Evolutionary conservation across 2,888 invertebrate species (phyloP).

Genomic region (Latrodectus hesperus): DNA sequence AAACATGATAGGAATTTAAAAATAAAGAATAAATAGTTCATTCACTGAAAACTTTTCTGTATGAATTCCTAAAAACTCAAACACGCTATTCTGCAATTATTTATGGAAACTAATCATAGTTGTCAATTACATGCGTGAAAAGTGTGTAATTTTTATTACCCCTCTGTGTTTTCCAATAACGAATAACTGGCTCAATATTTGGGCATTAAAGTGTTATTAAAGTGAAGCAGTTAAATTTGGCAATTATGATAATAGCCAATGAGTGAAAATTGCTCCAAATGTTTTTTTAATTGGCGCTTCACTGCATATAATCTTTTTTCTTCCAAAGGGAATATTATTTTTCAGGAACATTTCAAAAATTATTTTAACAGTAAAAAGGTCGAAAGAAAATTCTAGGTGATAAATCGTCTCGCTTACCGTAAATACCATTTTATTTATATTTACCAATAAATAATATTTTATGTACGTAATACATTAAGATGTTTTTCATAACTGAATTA

Average conservation of each 20-base stretch:
- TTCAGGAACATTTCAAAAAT: too few relatives aligned
- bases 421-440: too few relatives aligned
- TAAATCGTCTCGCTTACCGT: too few relatives aligned
- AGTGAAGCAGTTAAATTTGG: slow-evolving; percentile 44
- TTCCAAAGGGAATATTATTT: too few relatives aligned
- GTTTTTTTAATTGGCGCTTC: slow-evolving; percentile 50
- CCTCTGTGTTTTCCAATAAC: background rate
- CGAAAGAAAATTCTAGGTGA: too few relatives aligned
- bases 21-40: too few relatives aligned
- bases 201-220: slow-evolving; percentile 11
- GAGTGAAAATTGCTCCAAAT: slow-evolving; percentile 44
- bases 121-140: background rate
- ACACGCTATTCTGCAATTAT: background rate
- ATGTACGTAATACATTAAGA: too few relatives aligned
- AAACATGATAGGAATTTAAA: too few relatives aligned
- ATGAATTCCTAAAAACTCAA: background rate
- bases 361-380: too few relatives aligned
- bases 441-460: too few relatives aligned
- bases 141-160: background rate
- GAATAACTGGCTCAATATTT: background rate
- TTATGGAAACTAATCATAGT: background rate
- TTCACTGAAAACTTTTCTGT: too few relatives aligned
- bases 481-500: too few relatives aligned
- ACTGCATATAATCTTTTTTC: slow-evolving; percentile 29
- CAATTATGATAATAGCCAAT: slow-evolving; percentile 49